Conservation (phyloP, 2,113 vertebrate species). For the Seriola dumerili region DNA sequence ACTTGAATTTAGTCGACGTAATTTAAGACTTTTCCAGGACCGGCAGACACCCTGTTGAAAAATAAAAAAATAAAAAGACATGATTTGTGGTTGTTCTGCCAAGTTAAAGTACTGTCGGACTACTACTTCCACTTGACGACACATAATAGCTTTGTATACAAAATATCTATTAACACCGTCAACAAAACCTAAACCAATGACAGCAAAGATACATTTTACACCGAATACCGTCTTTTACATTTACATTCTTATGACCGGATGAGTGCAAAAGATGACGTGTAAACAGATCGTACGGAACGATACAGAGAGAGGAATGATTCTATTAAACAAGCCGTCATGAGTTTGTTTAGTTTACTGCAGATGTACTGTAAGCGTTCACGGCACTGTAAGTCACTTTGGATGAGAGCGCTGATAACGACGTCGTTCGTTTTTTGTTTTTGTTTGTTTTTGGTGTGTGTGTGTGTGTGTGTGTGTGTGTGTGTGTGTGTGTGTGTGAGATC, state of each 20-base stretch:
- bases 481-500: constrained; percentile 5
- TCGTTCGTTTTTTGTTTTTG: constrained; percentile 18
- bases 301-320: constrained; percentile 31
- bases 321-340: constrained; percentile 1
- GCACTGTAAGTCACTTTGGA: constrained; percentile 55
- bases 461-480: too few relatives aligned
- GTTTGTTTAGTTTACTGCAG: constrained; percentile 43
- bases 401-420: constrained; percentile 29
- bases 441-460: too few relatives aligned
- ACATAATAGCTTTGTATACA: constrained; percentile 58
- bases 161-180: constrained; percentile 67
- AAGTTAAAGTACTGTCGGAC: constrained; percentile 30
- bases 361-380: constrained; percentile 35
- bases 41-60: constrained; percentile 23
- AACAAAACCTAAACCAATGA: constrained; percentile 60
- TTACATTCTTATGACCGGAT: constrained; percentile 67
- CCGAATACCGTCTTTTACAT: constrained; percentile 43
- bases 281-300: constrained; percentile 33
- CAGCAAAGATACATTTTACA: constrained; percentile 62
- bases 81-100: constrained; percentile 10
- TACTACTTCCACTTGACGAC: constrained; percentile 61
- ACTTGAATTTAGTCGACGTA: neutral
- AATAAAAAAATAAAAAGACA: neutral
- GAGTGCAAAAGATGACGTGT: constrained; percentile 50
- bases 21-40: constrained; percentile 9